These are phyloP conservation scores for Bhutanitis thaidina DNA, from an alignment of 2,888 invertebrate genomes.

Conservation along the genomic window DNA sequence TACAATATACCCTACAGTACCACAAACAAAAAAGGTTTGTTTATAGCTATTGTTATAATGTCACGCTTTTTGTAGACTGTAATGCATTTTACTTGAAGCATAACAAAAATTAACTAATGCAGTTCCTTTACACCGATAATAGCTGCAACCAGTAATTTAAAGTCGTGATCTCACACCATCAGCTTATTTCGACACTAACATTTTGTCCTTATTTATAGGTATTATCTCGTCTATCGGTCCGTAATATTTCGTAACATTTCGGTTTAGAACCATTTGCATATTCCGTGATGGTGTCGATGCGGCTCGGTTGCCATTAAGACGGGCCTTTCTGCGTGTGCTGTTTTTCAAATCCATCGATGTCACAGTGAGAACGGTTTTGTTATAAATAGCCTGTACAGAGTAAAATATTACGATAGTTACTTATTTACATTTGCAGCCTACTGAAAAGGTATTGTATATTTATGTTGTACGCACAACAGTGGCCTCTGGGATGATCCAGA, in stretches of 20 bases:
- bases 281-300: constrained; percentile 55
- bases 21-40: too few species aligned
- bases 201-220: constrained; percentile 72
- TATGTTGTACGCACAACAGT: constrained; percentile 1
- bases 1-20: too few species aligned
- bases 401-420: constrained; percentile 10
- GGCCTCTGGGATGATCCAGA: constrained; percentile 71
- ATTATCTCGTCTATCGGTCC: constrained; percentile 66
- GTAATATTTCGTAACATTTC: constrained; percentile 61
- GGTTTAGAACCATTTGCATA: constrained; percentile 71
- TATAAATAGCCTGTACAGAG: constrained; percentile 6
- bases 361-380: constrained; percentile 6
- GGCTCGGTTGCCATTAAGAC: constrained; percentile 34
- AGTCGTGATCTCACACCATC: constrained; percentile 70
- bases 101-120: constrained; percentile 26
- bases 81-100: too few species aligned
- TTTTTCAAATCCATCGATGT: constrained; percentile 10
- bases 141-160: constrained; percentile 52
- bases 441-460: constrained; percentile 5
- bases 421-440: constrained; percentile 9
- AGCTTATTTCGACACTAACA: constrained; percentile 69
- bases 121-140: constrained; percentile 53
- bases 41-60: too few species aligned
- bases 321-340: neutral
- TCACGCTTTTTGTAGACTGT: too few species aligned